Base-by-base conservation (phyloP, 2,888 invertebrate genomes). In the Philhelius pedissequus region DNA sequence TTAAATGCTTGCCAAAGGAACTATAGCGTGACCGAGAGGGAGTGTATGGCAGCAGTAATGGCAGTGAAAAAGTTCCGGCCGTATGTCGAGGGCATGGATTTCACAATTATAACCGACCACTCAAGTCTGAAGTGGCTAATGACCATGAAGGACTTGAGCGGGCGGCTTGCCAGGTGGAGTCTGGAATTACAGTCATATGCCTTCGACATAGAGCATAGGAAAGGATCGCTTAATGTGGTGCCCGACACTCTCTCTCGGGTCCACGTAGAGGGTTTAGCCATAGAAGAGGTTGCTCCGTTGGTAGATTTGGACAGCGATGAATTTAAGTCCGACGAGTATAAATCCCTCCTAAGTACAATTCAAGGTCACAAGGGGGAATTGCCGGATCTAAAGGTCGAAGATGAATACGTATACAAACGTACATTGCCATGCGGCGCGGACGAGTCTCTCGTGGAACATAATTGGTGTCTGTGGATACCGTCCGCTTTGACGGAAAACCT, bases 401-500 rank as follows among this genome's bases (percentile, higher is more conserved):
- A 74, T 6, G n/a, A 58, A 13, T 75, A 13, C 15, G 56, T 75
- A 0, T 66, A 75, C 5, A 75, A 54, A 43, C 43, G 25, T 11
- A 54, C 9, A n/a, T 32, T 15, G n/a, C 64, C n/a, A 25, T 15
- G 7, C 13, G 3, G 15, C 4, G 18, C 15, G 2, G 50, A 54
- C 11, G 40, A 68, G 32, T 13, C 50, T 11, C 2, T n/a, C 15
- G 13, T 15, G 0, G 68, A 68, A 27, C 68, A 54, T 6, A 35
- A 20, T 15, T 73, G 56, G 74, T 38, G 54, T 22, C 35, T 76
- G 8, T 79, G 69, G 71, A n/a, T 86, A 22, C 74, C 71, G 3
- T 25, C 38, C 6, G 62, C 40, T 5, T 11, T 71, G 6, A 62
- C 56, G 6, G 52, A 45, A 1, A 22, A 45, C 4, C 3, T 84